These are phyloP conservation scores for Pteromalus puparum DNA, from an alignment of 1,140 invertebrate species.

Conservation along the genomic window DNA sequence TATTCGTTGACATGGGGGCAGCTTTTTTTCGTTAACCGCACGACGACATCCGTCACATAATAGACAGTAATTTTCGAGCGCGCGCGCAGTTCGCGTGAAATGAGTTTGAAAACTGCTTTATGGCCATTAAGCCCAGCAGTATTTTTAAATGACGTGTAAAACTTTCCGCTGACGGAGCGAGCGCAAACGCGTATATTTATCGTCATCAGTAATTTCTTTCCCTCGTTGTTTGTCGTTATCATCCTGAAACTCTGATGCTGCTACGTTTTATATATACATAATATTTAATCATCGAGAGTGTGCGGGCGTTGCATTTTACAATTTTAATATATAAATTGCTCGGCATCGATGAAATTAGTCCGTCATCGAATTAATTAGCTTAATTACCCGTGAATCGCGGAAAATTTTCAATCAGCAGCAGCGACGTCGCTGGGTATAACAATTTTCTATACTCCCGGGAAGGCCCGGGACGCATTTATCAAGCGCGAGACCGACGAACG, in stretches of 20 bases:
- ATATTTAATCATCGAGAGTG: not conserved
- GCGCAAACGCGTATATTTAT: not conserved
- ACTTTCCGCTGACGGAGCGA: conserved; percentile 34
- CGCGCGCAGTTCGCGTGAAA: not conserved
- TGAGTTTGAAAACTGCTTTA: conserved; percentile 34
- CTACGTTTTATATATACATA: no score
- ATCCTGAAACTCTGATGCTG: no score
- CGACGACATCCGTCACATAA: not conserved
- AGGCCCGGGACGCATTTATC: conserved; percentile 36
- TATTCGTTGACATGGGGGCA: not conserved
- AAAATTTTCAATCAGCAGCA: not conserved
- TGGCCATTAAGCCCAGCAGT: not conserved
- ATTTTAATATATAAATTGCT: not conserved
- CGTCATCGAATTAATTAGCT: not conserved
- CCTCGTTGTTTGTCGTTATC: not conserved
- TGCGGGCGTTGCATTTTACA: not conserved
- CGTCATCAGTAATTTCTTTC: not conserved
- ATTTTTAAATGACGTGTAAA: conserved; percentile 46
- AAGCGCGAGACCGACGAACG: not conserved
- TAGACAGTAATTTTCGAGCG: conserved; percentile 12
- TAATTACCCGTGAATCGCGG: not conserved
- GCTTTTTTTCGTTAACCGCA: not conserved
- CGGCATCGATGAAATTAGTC: not conserved
- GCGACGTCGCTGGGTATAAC: not conserved
- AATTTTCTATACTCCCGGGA: not conserved